Conservation (phyloP, 2,888 invertebrate genomes). For the Chloromyia formosa region DNA sequence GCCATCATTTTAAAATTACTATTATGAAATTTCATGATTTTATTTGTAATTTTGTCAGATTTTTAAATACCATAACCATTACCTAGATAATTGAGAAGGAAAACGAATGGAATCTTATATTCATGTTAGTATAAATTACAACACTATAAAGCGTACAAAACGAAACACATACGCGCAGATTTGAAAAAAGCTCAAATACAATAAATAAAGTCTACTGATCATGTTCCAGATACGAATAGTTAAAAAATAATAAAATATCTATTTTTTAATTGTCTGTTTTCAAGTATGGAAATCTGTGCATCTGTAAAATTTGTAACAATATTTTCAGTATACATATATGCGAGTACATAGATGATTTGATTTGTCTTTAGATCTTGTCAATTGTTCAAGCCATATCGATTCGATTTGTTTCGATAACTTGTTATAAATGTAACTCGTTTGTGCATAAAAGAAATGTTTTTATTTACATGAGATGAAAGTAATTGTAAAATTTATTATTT, state of each 20-base stretch:
- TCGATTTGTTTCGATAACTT: conserved; percentile 16
- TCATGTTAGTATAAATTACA: not conserved
- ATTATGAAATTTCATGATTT: conserved; percentile 5
- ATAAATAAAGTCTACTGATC: not conserved
- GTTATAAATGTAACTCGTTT: conserved; percentile 15
- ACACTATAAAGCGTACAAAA: not conserved
- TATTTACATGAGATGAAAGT: conserved; percentile 8
- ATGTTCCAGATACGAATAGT: conserved; percentile 7
- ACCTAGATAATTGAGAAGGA: not conserved
- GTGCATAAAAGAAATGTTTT: conserved; percentile 30
- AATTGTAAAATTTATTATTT: not conserved
- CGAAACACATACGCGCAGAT: not conserved
- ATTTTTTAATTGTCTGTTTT: not conserved
- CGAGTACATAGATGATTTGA: conserved; percentile 20
- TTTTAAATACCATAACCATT: not conserved
- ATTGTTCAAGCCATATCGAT: conserved; percentile 37
- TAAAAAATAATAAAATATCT: not conserved
- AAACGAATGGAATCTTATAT: not conserved
- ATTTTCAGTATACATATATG: conserved; percentile 1
- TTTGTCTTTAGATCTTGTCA: conserved; percentile 1
- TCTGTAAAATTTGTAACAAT: conserved; percentile 20
- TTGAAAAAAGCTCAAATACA: conserved; percentile 27
- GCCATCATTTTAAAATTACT: conserved; percentile 18
- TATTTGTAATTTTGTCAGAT: not conserved
- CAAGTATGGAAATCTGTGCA: not conserved